A percentile compares a stretch with the other conserved stretches of the same genome.
phyloP scores from a whole-genome alignment of 2,888 invertebrate species.

The Aplocera efformata region DNA sequence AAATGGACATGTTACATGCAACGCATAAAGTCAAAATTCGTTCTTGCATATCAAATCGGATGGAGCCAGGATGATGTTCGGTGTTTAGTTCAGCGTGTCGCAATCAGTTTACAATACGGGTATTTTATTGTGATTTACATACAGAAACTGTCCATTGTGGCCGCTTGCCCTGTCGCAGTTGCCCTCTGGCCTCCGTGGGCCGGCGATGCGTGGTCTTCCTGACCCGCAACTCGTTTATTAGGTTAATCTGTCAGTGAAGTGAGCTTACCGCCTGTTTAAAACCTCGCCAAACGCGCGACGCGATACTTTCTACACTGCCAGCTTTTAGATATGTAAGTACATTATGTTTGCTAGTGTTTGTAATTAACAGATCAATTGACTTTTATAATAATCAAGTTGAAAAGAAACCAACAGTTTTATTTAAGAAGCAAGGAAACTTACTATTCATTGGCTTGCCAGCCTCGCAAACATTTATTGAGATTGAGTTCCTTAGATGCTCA shows the following conservation, averaged over 20 bases:
- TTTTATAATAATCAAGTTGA: slow-evolving; percentile 8
- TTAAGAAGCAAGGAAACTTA: slow-evolving; percentile 5
- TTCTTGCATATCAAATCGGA: slow-evolving; percentile 36
- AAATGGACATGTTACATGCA: slow-evolving; percentile 6
- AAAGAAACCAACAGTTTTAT: background rate
- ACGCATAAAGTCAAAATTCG: slow-evolving; percentile 40
- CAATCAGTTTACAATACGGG: slow-evolving; percentile 72
- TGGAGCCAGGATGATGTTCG: slow-evolving; percentile 50
- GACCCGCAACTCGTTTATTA: slow-evolving; percentile 37
- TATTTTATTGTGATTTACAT: slow-evolving; percentile 78
- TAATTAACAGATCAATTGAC: background rate
- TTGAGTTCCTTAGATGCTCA: slow-evolving; percentile 27
- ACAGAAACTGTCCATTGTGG: slow-evolving; percentile 70
- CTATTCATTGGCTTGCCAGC: slow-evolving; percentile 24
- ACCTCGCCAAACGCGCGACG: slow-evolving; percentile 3
- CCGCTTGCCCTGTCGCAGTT: slow-evolving; percentile 68
- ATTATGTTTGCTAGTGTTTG: background rate
- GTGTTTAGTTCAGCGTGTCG: slow-evolving; percentile 74
- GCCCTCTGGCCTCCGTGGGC: slow-evolving; percentile 60
- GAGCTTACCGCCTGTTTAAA: slow-evolving; percentile 27
- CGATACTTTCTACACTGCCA: slow-evolving; percentile 1
- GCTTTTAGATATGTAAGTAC: slow-evolving; percentile 12
- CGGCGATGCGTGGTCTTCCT: slow-evolving; percentile 53
- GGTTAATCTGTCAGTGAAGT: slow-evolving; percentile 37
- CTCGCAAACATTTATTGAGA: slow-evolving; percentile 31